These are phyloP conservation scores for Coreoperca whiteheadi DNA, from an alignment of 2,113 vertebrate species.

Conservation along the genomic window DNA sequence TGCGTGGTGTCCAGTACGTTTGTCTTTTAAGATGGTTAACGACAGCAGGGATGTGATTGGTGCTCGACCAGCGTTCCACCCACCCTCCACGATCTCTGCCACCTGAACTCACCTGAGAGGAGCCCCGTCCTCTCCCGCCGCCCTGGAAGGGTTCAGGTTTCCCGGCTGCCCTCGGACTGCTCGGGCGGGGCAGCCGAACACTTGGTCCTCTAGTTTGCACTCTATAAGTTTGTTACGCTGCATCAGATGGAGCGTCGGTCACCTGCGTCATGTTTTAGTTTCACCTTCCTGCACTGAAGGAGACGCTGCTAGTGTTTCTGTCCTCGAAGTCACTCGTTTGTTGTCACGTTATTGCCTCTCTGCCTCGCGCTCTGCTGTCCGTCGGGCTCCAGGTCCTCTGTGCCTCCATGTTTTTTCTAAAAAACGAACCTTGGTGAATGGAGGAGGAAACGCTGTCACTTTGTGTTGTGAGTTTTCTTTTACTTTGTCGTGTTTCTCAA, in stretches of 20 bases:
- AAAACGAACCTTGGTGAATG: constrained; percentile 36
- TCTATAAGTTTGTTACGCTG: background rate
- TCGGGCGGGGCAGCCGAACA: background rate
- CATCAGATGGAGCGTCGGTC: constrained; percentile 38
- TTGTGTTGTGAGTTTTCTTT: constrained; percentile 70
- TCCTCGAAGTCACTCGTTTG: constrained; percentile 22
- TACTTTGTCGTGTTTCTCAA: constrained; percentile 55
- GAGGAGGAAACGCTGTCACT: constrained; percentile 20
- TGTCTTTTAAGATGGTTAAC: constrained; percentile 55
- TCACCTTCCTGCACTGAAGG: constrained; percentile 1
- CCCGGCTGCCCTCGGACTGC: constrained; percentile 21
- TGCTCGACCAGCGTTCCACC: background rate
- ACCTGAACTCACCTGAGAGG: constrained; percentile 5
- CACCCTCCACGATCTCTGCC: background rate
- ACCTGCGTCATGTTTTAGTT: constrained; percentile 20
- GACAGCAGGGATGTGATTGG: constrained; percentile 23
- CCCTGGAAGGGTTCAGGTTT: background rate
- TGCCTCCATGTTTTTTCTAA: constrained; percentile 69
- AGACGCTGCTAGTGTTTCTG: constrained; percentile 5
- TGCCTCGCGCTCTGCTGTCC: background rate
- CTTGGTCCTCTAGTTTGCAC: constrained; percentile 36
- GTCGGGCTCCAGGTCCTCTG: constrained; percentile 15
- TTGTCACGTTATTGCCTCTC: constrained; percentile 41
- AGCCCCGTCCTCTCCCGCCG: background rate
- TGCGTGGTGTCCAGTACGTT: background rate